Evolutionary conservation across 92 coral and sea anemone genomes (phyloP).

Genomic region (Phenganax marumi): DNA sequence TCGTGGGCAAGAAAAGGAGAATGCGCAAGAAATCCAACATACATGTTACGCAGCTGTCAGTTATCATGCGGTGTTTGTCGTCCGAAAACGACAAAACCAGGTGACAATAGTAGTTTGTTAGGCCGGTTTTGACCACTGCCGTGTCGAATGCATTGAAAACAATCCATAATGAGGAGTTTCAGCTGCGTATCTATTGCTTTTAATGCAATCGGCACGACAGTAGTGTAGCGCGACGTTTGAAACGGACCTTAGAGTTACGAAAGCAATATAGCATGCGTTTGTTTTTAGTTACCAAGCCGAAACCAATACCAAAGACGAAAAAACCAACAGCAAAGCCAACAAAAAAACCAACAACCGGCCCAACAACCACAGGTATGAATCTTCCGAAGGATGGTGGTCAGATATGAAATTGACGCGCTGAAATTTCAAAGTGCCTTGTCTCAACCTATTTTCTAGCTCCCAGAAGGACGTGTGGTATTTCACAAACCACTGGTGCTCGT

Average conservation of each 20-base stretch:
- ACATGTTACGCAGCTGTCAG: slow-evolving; percentile 12
- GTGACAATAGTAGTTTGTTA: not conserved
- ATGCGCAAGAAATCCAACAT: slow-evolving; percentile 12
- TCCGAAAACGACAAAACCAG: not conserved
- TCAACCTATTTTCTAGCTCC: not conserved
- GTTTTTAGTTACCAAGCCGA: not conserved
- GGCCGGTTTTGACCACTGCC: no score
- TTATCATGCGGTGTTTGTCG: slow-evolving; percentile 23
- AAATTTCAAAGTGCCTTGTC: not conserved
- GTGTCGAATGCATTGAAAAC: no score
- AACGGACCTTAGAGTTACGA: not conserved
- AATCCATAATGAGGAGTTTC: no score
- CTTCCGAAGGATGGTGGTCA: no score
- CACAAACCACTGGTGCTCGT: not conserved
- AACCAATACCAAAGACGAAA: not conserved
- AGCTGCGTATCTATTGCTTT: no score
- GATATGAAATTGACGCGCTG: not conserved
- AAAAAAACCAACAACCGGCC: not conserved
- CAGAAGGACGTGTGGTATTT: slow-evolving; percentile 13
- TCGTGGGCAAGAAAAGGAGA: slow-evolving; percentile 18
- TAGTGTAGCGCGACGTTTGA: no score
- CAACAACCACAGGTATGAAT: not conserved
- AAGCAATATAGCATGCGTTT: not conserved
- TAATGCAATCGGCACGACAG: no score
- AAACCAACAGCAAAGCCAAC: slow-evolving; percentile 1